A percentile compares a stretch with the other conserved stretches of the same genome.
Conservation (phyloP, 2,888 invertebrate species). For the Loripinus fragilis region DNA sequence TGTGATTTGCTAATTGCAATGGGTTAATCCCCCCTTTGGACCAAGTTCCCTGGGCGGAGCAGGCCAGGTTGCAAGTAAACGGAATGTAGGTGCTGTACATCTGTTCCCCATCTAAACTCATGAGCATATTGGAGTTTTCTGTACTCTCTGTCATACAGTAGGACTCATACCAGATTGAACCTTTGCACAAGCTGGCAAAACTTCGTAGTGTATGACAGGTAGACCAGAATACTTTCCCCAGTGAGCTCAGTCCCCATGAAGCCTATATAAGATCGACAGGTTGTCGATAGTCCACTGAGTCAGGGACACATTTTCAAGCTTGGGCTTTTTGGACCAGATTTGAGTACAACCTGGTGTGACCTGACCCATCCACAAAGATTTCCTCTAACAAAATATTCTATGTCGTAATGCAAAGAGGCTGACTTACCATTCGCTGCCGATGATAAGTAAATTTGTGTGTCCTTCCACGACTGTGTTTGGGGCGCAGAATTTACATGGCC, state of each 20-base stretch:
- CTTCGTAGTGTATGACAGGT: slow-evolving; percentile 37
- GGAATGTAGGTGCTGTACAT: slow-evolving; percentile 28
- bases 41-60: background rate
- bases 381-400: slow-evolving; percentile 4
- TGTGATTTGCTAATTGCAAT: no score
- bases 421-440: slow-evolving; percentile 21
- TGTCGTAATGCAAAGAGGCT: slow-evolving; percentile 8
- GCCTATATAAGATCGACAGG: slow-evolving; percentile 38
- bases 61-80: slow-evolving; percentile 16
- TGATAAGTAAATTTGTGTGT: slow-evolving; percentile 10
- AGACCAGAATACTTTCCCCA: slow-evolving; percentile 22
- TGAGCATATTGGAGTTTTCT: slow-evolving; percentile 23
- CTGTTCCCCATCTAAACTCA: slow-evolving; percentile 33
- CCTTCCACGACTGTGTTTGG: slow-evolving; percentile 11
- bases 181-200: slow-evolving; percentile 24
- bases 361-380: background rate
- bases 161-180: slow-evolving; percentile 23
- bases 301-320: slow-evolving; percentile 26
- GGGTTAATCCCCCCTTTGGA: background rate
- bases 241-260: slow-evolving; percentile 1
- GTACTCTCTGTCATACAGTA: slow-evolving; percentile 38
- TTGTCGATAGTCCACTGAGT: slow-evolving; percentile 39
- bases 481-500: background rate
- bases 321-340: slow-evolving; percentile 34
- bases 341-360: slow-evolving; percentile 24